Conservation (phyloP, 2,888 invertebrate genomes). For the Lasioglossum villosulum region DNA sequence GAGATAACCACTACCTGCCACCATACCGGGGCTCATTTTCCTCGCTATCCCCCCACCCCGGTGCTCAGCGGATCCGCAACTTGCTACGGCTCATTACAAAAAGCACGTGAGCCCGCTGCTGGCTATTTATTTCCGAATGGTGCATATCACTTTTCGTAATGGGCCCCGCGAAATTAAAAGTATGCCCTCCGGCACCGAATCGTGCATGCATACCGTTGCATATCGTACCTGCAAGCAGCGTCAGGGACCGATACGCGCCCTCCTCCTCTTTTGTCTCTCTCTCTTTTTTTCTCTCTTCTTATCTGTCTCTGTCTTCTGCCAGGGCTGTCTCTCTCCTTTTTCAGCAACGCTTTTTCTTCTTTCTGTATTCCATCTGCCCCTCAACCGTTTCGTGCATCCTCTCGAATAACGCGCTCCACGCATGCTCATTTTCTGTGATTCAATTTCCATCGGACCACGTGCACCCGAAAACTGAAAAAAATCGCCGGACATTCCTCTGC, state of each 20-base stretch:
- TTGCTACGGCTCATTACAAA: slow-evolving; percentile 75
- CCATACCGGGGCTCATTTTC: slow-evolving; percentile 81
- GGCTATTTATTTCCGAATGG: slow-evolving; percentile 82
- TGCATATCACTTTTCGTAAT: slow-evolving; percentile 82
- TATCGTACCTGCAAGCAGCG: slow-evolving; percentile 39
- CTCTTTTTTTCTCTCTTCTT: neutral
- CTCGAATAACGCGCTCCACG: neutral
- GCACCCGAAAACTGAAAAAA: slow-evolving; percentile 5
- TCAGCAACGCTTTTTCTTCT: slow-evolving; percentile 16
- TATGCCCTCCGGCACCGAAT: slow-evolving; percentile 75
- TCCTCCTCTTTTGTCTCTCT: slow-evolving; percentile 18
- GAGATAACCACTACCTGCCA: slow-evolving; percentile 84
- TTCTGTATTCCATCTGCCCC: neutral
- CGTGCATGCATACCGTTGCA: slow-evolving; percentile 64
- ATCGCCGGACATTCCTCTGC: neutral
- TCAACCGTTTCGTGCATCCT: slow-evolving; percentile 20
- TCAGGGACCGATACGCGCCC: slow-evolving; percentile 43
- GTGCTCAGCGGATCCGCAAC: slow-evolving; percentile 48
- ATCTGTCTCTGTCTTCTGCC: neutral
- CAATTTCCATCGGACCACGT: slow-evolving; percentile 25
- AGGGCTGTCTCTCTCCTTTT: neutral
- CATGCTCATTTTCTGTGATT: slow-evolving; percentile 21
- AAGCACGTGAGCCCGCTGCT: slow-evolving; percentile 77
- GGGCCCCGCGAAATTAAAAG: slow-evolving; percentile 79
- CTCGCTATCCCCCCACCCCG: slow-evolving; percentile 69